A percentile compares a stretch with the other conserved stretches of the same genome.
These are phyloP conservation scores for Aproaerema taeniolella DNA, from an alignment of 2,888 invertebrate species.

Conservation along the genomic window DNA sequence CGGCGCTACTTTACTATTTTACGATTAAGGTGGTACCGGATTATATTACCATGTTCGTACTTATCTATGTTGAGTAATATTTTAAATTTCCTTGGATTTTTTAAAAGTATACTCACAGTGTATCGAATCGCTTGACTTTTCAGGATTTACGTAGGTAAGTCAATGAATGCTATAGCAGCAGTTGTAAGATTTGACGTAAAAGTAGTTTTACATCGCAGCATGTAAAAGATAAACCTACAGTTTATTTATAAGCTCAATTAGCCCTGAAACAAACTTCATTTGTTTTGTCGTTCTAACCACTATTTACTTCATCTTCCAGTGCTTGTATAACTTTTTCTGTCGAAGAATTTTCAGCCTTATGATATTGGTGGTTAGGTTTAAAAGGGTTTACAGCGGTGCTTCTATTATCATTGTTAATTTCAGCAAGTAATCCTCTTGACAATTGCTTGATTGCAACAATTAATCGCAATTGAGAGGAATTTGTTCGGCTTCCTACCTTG, in stretches of 20 bases:
- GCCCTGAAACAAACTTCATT: slow-evolving; percentile 45
- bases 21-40: too few relatives aligned
- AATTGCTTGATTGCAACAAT: slow-evolving; percentile 73
- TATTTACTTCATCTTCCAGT: slow-evolving; percentile 44
- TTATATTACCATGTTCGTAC: too few relatives aligned
- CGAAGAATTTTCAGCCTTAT: slow-evolving; percentile 32
- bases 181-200: too few relatives aligned
- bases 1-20: too few relatives aligned
- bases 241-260: slow-evolving; percentile 46
- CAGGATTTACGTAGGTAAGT: too few relatives aligned
- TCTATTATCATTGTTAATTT: slow-evolving; percentile 60
- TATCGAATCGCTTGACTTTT: too few relatives aligned
- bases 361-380: slow-evolving; percentile 23
- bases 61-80: too few relatives aligned
- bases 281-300: slow-evolving; percentile 44
- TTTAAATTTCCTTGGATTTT: too few relatives aligned
- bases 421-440: slow-evolving; percentile 61
- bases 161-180: too few relatives aligned
- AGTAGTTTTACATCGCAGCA: too few relatives aligned
- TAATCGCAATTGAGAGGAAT: slow-evolving; percentile 73
- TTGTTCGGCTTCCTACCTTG: slow-evolving; percentile 54
- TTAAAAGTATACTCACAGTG: too few relatives aligned
- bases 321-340: slow-evolving; percentile 22
- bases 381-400: slow-evolving; percentile 24
- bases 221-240: too few relatives aligned